These are phyloP conservation scores for Pseudomyrmex gracilis DNA, from an alignment of 1,140 invertebrate species.

Conservation along the genomic window DNA sequence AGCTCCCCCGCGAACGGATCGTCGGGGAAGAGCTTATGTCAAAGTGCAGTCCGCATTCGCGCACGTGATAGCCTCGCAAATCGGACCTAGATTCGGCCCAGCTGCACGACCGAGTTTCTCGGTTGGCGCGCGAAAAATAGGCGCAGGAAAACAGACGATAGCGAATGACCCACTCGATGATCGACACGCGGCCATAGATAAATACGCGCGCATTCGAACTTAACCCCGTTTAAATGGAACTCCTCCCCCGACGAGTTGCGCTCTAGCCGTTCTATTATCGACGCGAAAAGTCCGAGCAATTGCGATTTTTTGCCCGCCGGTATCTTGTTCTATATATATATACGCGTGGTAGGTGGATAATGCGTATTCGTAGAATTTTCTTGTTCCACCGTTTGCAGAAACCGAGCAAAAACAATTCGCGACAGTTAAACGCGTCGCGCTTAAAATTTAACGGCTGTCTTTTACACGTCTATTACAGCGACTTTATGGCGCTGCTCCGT, in stretches of 20 bases:
- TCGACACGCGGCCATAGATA: constrained; percentile 44
- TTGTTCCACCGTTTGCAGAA: background rate
- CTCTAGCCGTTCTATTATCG: background rate
- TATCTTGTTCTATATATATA: background rate
- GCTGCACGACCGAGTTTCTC: constrained; percentile 72
- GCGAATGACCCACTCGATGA: constrained; percentile 25
- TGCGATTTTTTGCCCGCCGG: constrained; percentile 18
- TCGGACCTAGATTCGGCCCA: constrained; percentile 64
- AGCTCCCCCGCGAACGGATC: constrained; percentile 55
- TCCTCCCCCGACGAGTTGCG: background rate
- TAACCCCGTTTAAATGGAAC: constrained; percentile 64
- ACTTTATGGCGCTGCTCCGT: background rate
- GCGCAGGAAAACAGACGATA: constrained; percentile 54
- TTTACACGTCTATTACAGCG: background rate
- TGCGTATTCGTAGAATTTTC: background rate
- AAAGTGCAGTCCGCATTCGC: constrained; percentile 63
- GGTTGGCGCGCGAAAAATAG: constrained; percentile 37
- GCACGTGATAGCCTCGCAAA: constrained; percentile 55
- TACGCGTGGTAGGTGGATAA: too few species aligned
- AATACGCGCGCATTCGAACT: constrained; percentile 51
- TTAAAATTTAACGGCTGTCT: constrained; percentile 10
- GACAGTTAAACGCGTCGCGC: constrained; percentile 1
- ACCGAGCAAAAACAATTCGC: background rate
- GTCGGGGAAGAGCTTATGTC: constrained; percentile 55
- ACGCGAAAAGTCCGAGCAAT: background rate